These are phyloP conservation scores for Apodemia hepburni DNA, from an alignment of 2,888 invertebrate genomes.

Conservation along the genomic window DNA sequence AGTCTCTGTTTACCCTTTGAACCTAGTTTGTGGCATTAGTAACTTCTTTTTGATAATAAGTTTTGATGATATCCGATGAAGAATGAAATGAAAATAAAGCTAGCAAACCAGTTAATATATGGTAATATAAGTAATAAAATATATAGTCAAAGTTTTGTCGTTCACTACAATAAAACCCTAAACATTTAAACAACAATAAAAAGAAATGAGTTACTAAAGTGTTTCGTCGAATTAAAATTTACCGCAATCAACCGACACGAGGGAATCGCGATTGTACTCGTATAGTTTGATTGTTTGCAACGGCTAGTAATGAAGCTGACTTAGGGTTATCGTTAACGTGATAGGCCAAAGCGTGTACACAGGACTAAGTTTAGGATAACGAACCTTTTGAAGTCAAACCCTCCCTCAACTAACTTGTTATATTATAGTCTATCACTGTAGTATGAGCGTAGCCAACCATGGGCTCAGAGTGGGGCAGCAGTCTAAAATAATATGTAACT, in stretches of 20 bases:
- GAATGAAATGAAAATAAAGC: no score
- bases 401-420: no score
- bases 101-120: background rate
- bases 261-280: constrained; percentile 39
- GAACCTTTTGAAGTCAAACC: no score
- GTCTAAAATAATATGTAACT: no score
- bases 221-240: constrained; percentile 40
- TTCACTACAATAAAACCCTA: constrained; percentile 21
- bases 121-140: constrained; percentile 7
- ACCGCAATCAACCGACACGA: constrained; percentile 37
- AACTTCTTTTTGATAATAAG: no score
- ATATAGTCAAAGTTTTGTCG: background rate
- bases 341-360: background rate
- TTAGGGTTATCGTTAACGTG: constrained; percentile 2
- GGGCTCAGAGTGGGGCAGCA: no score
- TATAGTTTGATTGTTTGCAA: constrained; percentile 45
- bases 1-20: no score
- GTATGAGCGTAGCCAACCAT: no score
- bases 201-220: constrained; percentile 37
- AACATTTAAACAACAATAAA: constrained; percentile 34
- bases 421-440: no score
- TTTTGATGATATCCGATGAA: no score
- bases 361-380: no score
- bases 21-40: no score
- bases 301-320: constrained; percentile 46